These are phyloP conservation scores for Trididemnum miniatum DNA, from an alignment of 23 tunicate species.

Conservation along the genomic window DNA sequence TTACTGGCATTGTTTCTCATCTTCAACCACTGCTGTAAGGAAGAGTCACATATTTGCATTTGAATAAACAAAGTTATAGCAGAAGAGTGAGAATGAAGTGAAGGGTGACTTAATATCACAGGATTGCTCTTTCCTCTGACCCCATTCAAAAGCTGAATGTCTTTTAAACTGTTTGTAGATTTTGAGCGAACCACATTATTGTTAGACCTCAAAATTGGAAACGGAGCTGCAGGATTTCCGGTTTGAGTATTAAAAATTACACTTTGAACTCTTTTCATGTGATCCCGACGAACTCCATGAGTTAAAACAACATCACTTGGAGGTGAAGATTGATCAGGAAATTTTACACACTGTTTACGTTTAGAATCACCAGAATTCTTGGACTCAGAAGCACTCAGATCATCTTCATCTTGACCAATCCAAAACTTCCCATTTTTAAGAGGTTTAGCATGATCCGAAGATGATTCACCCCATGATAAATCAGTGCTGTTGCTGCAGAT, in stretches of 20 bases:
- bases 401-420: conserved; percentile 15
- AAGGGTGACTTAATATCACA: not conserved
- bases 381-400: not conserved
- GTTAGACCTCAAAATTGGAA: not conserved
- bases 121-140: not conserved
- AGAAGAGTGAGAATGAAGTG: not conserved
- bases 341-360: too few relatives aligned
- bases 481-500: not conserved
- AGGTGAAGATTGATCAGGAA: not conserved
- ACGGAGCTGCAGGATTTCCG: not conserved
- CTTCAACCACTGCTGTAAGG: conserved; percentile 51
- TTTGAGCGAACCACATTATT: not conserved
- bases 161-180: not conserved
- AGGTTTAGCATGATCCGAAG: not conserved
- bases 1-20: conserved; percentile 30
- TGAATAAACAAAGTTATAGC: conserved; percentile 62
- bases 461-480: not conserved
- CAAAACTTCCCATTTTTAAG: conserved; percentile 19
- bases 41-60: conserved; percentile 85
- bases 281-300: conserved; percentile 45
- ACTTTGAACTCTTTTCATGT: conserved; percentile 58
- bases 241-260: conserved; percentile 19
- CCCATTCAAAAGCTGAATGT: not conserved
- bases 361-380: too few relatives aligned
- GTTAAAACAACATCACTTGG: conserved; percentile 55